Evolutionary conservation across 2,888 invertebrate species (phyloP).

Genomic region (Tetheella fluctuosa): DNA sequence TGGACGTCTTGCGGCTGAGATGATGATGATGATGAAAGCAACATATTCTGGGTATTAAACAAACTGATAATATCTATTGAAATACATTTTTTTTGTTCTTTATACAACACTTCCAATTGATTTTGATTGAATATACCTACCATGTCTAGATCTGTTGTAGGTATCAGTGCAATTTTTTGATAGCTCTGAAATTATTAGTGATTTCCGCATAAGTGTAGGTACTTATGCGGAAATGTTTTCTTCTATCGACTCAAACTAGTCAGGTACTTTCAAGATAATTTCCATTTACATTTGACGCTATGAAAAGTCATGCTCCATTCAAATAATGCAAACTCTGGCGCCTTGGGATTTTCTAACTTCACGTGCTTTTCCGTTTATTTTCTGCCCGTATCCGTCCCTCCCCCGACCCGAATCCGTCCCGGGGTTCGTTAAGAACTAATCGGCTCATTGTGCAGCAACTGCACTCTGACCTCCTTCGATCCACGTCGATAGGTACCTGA

Average conservation of each 20-base stretch:
- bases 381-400: conserved; percentile 23
- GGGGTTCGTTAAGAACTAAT: conserved; percentile 65
- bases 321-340: conserved; percentile 35
- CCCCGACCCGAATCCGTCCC: conserved; percentile 33
- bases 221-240: too few relatives aligned
- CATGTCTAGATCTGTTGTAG: too few relatives aligned
- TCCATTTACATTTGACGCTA: conserved; percentile 47
- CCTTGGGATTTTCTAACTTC: conserved; percentile 48
- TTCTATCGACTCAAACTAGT: conserved; percentile 21
- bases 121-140: too few relatives aligned
- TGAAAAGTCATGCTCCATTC: conserved; percentile 47
- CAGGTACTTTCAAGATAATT: conserved; percentile 18
- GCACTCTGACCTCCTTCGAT: conserved; percentile 57
- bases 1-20: too few relatives aligned
- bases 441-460: conserved; percentile 62
- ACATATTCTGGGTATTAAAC: too few relatives aligned
- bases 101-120: too few relatives aligned
- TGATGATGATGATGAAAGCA: too few relatives aligned
- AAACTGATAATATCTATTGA: too few relatives aligned
- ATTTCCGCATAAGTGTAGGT: too few relatives aligned
- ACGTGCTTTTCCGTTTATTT: conserved; percentile 38
- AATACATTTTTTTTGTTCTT: too few relatives aligned
- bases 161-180: too few relatives aligned
- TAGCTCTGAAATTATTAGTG: too few relatives aligned
- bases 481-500: conserved; percentile 40